Conservation (phyloP, 2,888 invertebrate species). For the Acanthacorydalis orientalis region DNA sequence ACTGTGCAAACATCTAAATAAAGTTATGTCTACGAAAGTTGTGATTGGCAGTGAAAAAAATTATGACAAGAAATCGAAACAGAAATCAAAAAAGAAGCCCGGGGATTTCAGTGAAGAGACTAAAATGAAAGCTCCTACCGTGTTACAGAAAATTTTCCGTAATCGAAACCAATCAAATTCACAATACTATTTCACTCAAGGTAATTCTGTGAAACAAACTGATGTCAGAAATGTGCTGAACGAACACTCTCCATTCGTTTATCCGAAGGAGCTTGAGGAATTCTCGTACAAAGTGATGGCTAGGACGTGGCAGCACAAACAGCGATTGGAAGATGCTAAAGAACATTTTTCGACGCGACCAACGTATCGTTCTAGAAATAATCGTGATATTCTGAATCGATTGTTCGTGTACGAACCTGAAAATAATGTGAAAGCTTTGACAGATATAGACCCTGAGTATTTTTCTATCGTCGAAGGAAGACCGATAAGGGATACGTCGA, state of each 20-base stretch:
- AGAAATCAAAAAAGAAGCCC: not conserved
- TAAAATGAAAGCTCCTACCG: not conserved
- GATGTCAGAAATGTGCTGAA: constrained; percentile 19
- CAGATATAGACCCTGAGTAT: constrained; percentile 48
- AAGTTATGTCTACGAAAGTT: not conserved
- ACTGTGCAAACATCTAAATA: not conserved
- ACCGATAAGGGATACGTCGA: constrained; percentile 30
- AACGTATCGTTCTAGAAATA: constrained; percentile 20
- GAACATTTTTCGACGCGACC: constrained; percentile 19
- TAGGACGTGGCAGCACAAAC: constrained; percentile 21
- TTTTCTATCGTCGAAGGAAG: constrained; percentile 44
- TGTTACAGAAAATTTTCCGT: constrained; percentile 5
- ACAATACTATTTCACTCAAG: constrained; percentile 17
- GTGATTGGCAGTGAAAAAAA: not conserved
- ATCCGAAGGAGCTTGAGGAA: constrained; percentile 25
- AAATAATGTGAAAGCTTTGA: constrained; percentile 36
- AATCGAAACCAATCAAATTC: not conserved
- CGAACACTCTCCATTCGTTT: constrained; percentile 26
- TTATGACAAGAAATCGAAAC: not conserved
- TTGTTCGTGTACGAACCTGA: constrained; percentile 37
- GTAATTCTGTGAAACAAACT: constrained; percentile 13
- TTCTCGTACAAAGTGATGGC: constrained; percentile 26
- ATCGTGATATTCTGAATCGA: constrained; percentile 34
- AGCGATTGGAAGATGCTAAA: constrained; percentile 17
- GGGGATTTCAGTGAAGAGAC: not conserved